phyloP scores from a whole-genome alignment of 2,113 vertebrate species.

The Myrmecophaga tridactyla region DNA sequence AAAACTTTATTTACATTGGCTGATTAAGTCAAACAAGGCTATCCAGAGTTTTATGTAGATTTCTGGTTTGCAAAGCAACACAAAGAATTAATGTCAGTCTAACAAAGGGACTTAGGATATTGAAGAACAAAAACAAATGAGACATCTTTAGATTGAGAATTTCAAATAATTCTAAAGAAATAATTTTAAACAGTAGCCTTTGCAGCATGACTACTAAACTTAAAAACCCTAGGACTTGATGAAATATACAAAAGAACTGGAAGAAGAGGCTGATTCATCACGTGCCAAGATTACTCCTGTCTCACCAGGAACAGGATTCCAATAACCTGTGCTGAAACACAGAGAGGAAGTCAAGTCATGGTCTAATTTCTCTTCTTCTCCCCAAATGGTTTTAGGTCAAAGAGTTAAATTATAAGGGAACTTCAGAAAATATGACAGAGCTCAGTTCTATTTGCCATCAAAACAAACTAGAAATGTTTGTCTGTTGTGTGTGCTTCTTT shows the following conservation, averaged over 20 bases:
- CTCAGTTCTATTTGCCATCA: neutral
- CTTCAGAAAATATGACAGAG: neutral
- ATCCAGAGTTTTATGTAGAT: neutral
- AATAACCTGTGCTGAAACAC: neutral
- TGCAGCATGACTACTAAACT: neutral
- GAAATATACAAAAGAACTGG: neutral
- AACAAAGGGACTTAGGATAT: neutral
- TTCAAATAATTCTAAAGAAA: conserved; percentile 4
- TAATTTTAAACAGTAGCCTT: neutral
- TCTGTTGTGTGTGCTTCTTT: neutral
- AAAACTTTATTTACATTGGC: neutral
- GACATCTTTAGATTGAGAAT: neutral
- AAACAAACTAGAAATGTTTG: neutral
- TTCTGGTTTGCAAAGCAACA: conserved; percentile 28
- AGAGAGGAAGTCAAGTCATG: neutral
- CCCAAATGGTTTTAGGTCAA: neutral
- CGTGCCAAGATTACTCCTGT: neutral
- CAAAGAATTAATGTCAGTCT: conserved; percentile 30
- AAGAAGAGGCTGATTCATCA: neutral
- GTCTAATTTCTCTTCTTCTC: neutral
- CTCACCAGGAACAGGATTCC: neutral
- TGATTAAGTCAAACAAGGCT: conserved; percentile 8
- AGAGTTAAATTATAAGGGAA: neutral
- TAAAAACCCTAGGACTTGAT: neutral
- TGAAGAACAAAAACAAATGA: conserved; percentile 42